Evolutionary conservation across 2,113 vertebrate species (phyloP).

Genomic region (Ictalurus furcatus): DNA sequence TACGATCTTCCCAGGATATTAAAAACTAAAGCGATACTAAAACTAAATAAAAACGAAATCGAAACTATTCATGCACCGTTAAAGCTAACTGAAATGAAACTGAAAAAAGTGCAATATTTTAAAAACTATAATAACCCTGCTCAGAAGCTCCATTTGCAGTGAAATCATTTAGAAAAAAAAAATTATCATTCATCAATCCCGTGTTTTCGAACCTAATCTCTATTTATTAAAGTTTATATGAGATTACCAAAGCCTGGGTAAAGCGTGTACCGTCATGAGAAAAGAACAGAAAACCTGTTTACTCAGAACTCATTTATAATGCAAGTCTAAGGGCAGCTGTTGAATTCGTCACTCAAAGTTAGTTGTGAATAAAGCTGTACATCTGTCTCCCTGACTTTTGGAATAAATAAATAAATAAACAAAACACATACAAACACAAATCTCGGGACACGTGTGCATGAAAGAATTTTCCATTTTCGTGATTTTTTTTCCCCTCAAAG

Average conservation of each 20-base stretch:
- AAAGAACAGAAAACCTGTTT: neutral
- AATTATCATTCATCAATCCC: neutral
- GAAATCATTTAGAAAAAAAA: neutral
- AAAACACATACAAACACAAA: too few species aligned
- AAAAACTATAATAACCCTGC: too few species aligned
- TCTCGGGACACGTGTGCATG: neutral
- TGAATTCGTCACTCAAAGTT: neutral
- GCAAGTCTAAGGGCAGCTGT: neutral
- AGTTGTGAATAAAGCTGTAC: neutral
- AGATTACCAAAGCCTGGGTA: too few species aligned
- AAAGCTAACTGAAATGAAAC: too few species aligned
- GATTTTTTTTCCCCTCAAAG: too few species aligned
- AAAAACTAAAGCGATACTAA: too few species aligned
- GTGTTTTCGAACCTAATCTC: too few species aligned
- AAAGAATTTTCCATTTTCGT: too few species aligned
- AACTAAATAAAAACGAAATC: too few species aligned
- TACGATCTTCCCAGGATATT: too few species aligned
- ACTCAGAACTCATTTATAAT: neutral
- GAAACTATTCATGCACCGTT: too few species aligned
- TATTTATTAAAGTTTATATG: neutral
- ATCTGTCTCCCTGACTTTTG: neutral
- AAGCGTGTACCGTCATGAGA: neutral
- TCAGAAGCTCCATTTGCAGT: neutral
- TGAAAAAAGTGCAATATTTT: too few species aligned
- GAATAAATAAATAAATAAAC: neutral